phyloP scores from a whole-genome alignment of 2,888 invertebrate species.

The Scaptomyza polygonia region DNA sequence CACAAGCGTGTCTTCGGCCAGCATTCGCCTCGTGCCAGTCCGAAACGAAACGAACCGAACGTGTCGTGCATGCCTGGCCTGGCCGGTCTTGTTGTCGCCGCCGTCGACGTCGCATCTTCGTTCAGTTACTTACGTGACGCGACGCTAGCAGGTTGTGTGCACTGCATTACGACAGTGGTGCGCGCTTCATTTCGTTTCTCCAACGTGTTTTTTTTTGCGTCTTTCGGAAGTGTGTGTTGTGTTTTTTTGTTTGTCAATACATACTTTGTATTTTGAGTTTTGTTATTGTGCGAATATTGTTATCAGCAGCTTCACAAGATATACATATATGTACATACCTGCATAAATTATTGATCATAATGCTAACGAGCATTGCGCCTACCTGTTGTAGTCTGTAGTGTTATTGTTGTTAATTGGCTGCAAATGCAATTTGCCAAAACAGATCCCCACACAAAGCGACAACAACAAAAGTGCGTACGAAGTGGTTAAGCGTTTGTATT shows the following conservation, averaged over 20 bases:
- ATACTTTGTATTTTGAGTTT: constrained; percentile 1
- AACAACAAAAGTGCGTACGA: constrained; percentile 36
- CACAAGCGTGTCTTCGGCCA: constrained; percentile 35
- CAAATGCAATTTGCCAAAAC: constrained; percentile 38
- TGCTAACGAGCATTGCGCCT: constrained; percentile 26
- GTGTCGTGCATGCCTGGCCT: constrained; percentile 15
- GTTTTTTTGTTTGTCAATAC: constrained; percentile 8
- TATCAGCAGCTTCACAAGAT: constrained; percentile 30
- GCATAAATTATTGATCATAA: constrained; percentile 12
- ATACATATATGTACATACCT: too few relatives aligned
- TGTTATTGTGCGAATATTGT: constrained; percentile 25
- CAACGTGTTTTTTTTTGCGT: constrained; percentile 30
- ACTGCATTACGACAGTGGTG: constrained; percentile 11
- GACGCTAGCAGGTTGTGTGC: constrained; percentile 52
- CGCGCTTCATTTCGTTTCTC: constrained; percentile 18
- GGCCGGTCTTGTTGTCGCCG: constrained; percentile 34
- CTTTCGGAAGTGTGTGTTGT: constrained; percentile 32
- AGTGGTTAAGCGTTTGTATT: constrained; percentile 37
- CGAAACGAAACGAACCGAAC: constrained; percentile 33
- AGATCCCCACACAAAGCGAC: constrained; percentile 7
- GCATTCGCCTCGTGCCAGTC: constrained; percentile 18
- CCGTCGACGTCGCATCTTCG: constrained; percentile 19
- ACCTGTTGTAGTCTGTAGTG: constrained; percentile 32
- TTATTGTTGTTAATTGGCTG: constrained; percentile 36
- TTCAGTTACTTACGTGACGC: constrained; percentile 66